Evolutionary conservation across 2,113 vertebrate species (phyloP).

Genomic region (Xerus inauris): DNA sequence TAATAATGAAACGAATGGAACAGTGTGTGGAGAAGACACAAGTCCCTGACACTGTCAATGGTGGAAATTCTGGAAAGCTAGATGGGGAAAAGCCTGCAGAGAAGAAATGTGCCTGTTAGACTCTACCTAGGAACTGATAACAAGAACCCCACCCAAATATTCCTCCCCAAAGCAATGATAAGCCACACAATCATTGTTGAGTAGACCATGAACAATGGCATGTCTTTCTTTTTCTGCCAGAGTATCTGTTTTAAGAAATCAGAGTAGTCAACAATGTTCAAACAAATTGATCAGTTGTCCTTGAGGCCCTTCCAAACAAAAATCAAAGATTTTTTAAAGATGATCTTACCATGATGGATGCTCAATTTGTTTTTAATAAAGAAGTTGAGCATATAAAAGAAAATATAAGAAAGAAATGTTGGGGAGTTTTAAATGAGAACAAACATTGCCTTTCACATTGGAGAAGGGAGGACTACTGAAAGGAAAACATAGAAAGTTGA

Average conservation of each 20-base stretch:
- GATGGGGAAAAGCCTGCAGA: constrained; percentile 82
- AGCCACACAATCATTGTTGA: constrained; percentile 53
- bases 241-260: constrained; percentile 54
- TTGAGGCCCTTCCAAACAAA: constrained; percentile 39
- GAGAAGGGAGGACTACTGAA: not conserved
- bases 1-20: constrained; percentile 99
- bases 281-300: constrained; percentile 35
- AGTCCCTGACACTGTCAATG: constrained; percentile 87
- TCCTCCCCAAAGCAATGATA: constrained; percentile 2
- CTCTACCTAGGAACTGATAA: not conserved
- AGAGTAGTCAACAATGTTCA: constrained; percentile 38
- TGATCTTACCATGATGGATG: not conserved
- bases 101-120: constrained; percentile 95
- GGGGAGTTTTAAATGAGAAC: constrained; percentile 50
- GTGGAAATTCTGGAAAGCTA: constrained; percentile 90
- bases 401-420: not conserved
- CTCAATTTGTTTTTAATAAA: not conserved
- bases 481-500: not conserved
- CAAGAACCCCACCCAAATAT: not conserved
- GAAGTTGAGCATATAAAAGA: not conserved
- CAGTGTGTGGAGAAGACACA: constrained; percentile 94
- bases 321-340: constrained; percentile 27
- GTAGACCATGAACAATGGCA: not conserved
- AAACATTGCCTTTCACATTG: not conserved
- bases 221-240: constrained; percentile 51